Conservation (phyloP, 2,888 invertebrate species). For the Phrixothrix hirtus region DNA sequence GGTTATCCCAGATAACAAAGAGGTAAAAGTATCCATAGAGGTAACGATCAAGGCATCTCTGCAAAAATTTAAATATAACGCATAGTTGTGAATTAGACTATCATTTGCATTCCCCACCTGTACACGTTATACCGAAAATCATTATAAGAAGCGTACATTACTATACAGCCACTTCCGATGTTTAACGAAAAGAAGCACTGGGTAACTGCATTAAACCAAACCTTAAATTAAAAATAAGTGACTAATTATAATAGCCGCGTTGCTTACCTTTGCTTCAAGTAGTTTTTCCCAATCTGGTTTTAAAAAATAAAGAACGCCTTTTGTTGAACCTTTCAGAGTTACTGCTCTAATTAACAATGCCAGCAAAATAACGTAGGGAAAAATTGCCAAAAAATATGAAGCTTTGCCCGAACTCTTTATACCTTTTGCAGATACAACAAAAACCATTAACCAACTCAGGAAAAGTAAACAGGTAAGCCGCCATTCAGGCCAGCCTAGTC, state of each 20-base stretch:
- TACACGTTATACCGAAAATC: conserved; percentile 70
- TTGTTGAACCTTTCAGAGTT: conserved; percentile 70
- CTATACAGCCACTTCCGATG: conserved; percentile 73
- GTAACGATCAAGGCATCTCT: conserved; percentile 82
- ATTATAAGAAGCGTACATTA: conserved; percentile 80
- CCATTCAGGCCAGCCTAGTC: conserved; percentile 66
- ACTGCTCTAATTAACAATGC: conserved; percentile 71
- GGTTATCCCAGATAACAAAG: conserved; percentile 77
- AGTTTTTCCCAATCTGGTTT: conserved; percentile 79
- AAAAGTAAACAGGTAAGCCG: conserved; percentile 68
- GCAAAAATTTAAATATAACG: conserved; percentile 31
- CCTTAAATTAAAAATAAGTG: conserved; percentile 59
- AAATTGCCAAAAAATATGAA: conserved; percentile 84
- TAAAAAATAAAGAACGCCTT: conserved; percentile 78
- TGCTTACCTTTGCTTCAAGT: conserved; percentile 64
- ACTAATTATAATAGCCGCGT: not conserved
- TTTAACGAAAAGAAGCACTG: conserved; percentile 80
- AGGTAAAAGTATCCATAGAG: conserved; percentile 79
- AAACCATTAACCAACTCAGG: conserved; percentile 70
- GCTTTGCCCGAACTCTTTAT: conserved; percentile 81
- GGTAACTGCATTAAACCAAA: conserved; percentile 78
- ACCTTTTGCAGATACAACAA: conserved; percentile 70
- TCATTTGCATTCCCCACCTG: conserved; percentile 54
- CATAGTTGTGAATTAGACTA: not conserved
- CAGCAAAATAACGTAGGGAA: conserved; percentile 79